Evolutionary conservation across 2,888 invertebrate genomes (phyloP).

Genomic region (Tachystola acroxantha): DNA sequence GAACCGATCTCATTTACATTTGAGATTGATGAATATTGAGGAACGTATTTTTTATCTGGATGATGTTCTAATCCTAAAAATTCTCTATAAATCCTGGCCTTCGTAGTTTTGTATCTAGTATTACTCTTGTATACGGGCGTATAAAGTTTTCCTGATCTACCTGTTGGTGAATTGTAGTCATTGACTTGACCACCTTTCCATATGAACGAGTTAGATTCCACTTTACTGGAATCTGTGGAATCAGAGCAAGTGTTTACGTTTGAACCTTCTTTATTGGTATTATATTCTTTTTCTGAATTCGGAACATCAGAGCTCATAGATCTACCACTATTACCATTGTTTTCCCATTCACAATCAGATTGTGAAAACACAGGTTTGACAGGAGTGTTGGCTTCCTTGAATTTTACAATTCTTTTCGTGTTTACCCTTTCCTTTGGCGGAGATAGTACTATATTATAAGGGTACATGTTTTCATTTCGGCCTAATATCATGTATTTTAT

Average conservation of each 20-base stretch:
- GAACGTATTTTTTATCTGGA: slow-evolving; percentile 4
- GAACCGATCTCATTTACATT: slow-evolving; percentile 24
- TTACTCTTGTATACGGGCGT: slow-evolving; percentile 39
- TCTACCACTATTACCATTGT: slow-evolving; percentile 9
- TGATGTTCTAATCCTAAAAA: slow-evolving; percentile 32
- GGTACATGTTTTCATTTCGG: slow-evolving; percentile 51
- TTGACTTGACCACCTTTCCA: slow-evolving; percentile 30
- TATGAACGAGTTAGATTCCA: slow-evolving; percentile 44
- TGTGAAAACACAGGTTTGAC: slow-evolving; percentile 19
- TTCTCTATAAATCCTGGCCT: slow-evolving; percentile 37
- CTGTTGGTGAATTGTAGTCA: slow-evolving; percentile 16
- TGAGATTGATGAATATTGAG: slow-evolving; percentile 18
- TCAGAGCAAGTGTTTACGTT: slow-evolving; percentile 32
- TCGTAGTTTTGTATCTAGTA: slow-evolving; percentile 32
- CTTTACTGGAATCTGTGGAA: slow-evolving; percentile 44
- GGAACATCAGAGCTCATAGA: slow-evolving; percentile 17
- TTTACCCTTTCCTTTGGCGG: slow-evolving; percentile 48
- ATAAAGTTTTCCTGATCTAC: slow-evolving; percentile 25
- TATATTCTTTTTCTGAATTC: slow-evolving; percentile 20
- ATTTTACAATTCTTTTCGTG: slow-evolving; percentile 49
- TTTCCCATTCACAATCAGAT: slow-evolving; percentile 19
- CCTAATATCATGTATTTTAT: slow-evolving; percentile 64
- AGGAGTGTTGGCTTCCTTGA: slow-evolving; percentile 34
- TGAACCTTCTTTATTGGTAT: slow-evolving; percentile 18
- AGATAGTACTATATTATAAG: slow-evolving; percentile 64